Evolutionary conservation across 2,888 invertebrate genomes (phyloP), one percentile per base, ranked within the genome.

Genomic region (Caenorhabditis sp.): DNA sequence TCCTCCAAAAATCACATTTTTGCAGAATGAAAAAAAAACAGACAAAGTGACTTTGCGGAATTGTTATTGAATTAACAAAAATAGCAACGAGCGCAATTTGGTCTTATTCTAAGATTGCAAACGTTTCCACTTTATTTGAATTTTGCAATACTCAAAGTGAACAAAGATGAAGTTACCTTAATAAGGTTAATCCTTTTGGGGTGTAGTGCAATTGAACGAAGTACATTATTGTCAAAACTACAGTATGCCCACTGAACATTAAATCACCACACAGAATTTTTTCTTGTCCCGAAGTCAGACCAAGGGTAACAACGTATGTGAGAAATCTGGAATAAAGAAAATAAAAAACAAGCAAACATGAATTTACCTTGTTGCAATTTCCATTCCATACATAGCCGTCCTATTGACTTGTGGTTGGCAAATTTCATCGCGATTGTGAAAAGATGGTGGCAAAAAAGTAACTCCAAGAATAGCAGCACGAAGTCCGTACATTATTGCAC

Each of bases 181-280:
- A 70, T 26, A 82, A 26, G 44, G 86, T 86, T 26, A 90, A 78
- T 32, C 89, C 86, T 32, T 87, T 77, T 18, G 91, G 91, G 5
- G 90, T 90, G 82, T 91, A 91, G 60, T 90, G 90, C 56, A 89
- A 68, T 71, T 89, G 88, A 13, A 87, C 85, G 76, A 91, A 91
- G 77, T 91, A 91, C 88, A 88, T 91, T 61, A 91, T 87, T 15
- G 90, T 89, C 11, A 91, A 82, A 11, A 91, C 90, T 28, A 90
- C 88, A 6, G 91, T 91, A 71, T 91, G 90, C 4, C 90, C 90
- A 56, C 83, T 83, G 83, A 91, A 91, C 91, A 91, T 91, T 68
- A 91, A 80, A 82, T 91, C 91, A 4, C 91, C 91, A 65, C 91
- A 91, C n/a, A 91, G 85, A 61, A 91, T 91, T 70, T 90, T 89